These are phyloP conservation scores for Catocala sponsa DNA, from an alignment of 2,888 invertebrate genomes.

Conservation along the genomic window DNA sequence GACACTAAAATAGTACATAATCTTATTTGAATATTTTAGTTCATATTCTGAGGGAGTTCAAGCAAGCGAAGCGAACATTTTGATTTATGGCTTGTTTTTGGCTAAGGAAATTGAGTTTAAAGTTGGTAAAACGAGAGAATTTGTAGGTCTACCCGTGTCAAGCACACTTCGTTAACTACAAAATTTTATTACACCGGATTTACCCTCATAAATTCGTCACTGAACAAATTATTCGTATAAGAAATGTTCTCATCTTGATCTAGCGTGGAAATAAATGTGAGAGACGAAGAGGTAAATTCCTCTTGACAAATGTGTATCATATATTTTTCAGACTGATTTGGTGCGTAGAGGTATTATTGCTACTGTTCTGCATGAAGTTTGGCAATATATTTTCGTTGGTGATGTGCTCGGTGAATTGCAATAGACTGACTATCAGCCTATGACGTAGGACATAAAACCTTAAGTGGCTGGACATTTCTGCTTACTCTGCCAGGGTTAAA, in stretches of 20 bases:
- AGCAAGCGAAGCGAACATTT: conserved; percentile 29
- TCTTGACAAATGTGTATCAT: too few species aligned
- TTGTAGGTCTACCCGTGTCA: conserved; percentile 39
- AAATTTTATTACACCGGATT: conserved; percentile 49
- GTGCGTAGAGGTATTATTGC: too few species aligned
- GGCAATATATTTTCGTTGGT: too few species aligned
- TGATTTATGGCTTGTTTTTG: conserved; percentile 49
- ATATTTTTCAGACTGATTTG: too few species aligned
- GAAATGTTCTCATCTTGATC: conserved; percentile 13
- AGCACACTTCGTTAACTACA: conserved; percentile 47
- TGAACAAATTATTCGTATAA: conserved; percentile 25
- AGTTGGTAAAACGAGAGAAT: conserved; percentile 40
- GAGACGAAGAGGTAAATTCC: not conserved
- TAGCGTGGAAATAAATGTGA: not conserved
- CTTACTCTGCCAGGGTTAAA: too few species aligned
- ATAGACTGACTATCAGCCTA: too few species aligned
- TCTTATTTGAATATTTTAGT: not conserved
- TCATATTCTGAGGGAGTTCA: conserved; percentile 6
- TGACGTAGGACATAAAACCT: too few species aligned
- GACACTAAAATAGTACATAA: too few species aligned
- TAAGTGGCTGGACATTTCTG: too few species aligned
- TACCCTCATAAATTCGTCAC: conserved; percentile 39
- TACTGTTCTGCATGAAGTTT: too few species aligned
- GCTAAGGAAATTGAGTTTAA: conserved; percentile 46
- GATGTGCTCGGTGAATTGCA: too few species aligned